A percentile compares a stretch with the other conserved stretches of the same genome.
Evolutionary conservation across 2,797 vertebrate species (phyloP).

Genomic region (Taenioides sp.): DNA sequence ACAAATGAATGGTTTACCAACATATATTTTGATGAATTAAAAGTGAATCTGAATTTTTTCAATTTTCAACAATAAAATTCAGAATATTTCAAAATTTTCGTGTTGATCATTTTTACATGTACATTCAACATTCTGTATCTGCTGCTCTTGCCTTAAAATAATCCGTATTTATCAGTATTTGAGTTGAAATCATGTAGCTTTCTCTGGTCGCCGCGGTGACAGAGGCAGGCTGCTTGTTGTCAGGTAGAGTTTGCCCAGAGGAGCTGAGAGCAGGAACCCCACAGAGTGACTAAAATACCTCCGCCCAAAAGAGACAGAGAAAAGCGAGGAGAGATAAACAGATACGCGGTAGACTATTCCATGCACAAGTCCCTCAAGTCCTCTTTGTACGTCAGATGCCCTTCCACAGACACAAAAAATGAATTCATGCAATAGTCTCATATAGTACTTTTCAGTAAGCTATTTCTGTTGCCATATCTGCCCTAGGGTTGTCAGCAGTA

Average conservation of each 20-base stretch:
- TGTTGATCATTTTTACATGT: neutral
- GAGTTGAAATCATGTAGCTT: too few species aligned
- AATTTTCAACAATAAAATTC: neutral
- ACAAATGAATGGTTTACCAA: too few species aligned
- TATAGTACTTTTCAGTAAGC: too few species aligned
- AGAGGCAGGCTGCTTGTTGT: slow-evolving; percentile 25
- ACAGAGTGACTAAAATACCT: slow-evolving; percentile 65
- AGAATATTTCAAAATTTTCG: neutral
- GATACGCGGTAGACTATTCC: too few species aligned
- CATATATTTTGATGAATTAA: too few species aligned
- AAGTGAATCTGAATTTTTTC: too few species aligned
- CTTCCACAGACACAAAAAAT: too few species aligned
- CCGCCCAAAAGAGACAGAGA: slow-evolving; percentile 1
- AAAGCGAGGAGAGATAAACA: too few species aligned
- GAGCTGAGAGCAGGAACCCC: slow-evolving; percentile 44
- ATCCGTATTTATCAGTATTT: neutral
- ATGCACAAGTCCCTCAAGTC: too few species aligned
- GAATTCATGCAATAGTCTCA: too few species aligned
- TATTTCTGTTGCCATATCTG: neutral
- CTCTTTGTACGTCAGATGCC: too few species aligned
- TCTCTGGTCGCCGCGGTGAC: slow-evolving; percentile 34
- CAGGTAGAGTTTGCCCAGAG: slow-evolving; percentile 32
- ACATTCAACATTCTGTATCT: neutral
- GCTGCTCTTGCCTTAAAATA: neutral
- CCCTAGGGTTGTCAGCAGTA: too few species aligned